These are phyloP conservation scores for Anthopleura xanthogrammica DNA, from an alignment of 92 coral and sea anemone species.

Conservation along the genomic window DNA sequence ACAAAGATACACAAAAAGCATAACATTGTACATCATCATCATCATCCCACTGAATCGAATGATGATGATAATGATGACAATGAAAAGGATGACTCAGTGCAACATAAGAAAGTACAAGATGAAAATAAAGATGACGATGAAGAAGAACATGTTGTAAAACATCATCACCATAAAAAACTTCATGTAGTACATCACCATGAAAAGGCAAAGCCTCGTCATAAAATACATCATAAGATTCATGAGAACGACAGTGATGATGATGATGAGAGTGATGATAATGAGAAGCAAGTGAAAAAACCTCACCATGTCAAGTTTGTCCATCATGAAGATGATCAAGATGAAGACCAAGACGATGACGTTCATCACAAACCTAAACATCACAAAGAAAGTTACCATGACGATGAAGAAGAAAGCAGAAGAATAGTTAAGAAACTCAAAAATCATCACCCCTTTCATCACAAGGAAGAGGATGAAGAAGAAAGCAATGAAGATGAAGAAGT, in stretches of 20 bases:
- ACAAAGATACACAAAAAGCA: conserved; percentile 5
- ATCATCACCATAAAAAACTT: background rate
- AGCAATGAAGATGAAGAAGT: conserved; percentile 16
- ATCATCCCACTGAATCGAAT: conserved; percentile 9
- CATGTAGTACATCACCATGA: conserved; percentile 2
- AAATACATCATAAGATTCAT: background rate
- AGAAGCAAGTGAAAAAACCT: background rate
- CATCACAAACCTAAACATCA: conserved; percentile 10
- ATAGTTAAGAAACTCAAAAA: background rate
- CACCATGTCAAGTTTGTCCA: background rate
- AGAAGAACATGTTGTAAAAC: background rate
- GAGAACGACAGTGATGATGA: conserved; percentile 7
- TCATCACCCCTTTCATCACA: conserved; percentile 1
- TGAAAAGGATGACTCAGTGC: background rate
- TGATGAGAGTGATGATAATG: background rate
- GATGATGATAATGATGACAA: conserved; percentile 14
- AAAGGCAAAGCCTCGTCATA: background rate
- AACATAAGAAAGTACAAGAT: background rate
- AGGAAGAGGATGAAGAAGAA: conserved; percentile 19
- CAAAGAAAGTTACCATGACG: background rate
- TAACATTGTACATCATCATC: background rate
- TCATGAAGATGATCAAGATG: conserved; percentile 18
- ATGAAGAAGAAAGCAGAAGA: background rate
- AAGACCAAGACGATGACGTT: conserved; percentile 11
- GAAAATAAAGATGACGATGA: background rate